These are phyloP conservation scores for Lonchura striata DNA, from an alignment of 2,113 vertebrate genomes.

Conservation along the genomic window DNA sequence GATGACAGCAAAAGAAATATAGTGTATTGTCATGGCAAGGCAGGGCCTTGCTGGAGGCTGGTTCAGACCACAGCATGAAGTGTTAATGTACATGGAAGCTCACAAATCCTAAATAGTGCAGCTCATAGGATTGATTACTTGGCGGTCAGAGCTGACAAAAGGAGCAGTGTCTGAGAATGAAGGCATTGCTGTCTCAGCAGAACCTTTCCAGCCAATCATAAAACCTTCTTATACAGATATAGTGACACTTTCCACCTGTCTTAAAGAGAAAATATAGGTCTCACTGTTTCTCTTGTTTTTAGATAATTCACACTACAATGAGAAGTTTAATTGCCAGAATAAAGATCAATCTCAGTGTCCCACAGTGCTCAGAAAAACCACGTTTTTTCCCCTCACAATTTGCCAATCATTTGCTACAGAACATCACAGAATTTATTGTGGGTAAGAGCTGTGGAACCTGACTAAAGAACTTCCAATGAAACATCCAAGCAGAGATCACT, in stretches of 20 bases:
- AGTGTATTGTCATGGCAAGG: background rate
- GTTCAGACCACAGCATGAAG: background rate
- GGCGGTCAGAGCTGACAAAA: background rate
- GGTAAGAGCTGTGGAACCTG: background rate
- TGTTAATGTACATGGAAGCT: background rate
- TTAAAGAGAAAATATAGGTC: background rate
- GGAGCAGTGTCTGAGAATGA: background rate
- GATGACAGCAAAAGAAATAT: background rate
- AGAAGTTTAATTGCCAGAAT: background rate
- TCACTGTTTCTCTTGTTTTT: background rate
- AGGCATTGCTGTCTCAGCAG: background rate
- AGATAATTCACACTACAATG: background rate
- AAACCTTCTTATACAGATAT: background rate
- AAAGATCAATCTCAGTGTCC: background rate
- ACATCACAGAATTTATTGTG: background rate
- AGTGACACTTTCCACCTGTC: background rate
- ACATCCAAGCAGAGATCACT: background rate
- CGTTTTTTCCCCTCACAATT: background rate
- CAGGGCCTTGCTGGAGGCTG: background rate
- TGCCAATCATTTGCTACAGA: background rate
- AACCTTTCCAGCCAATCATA: background rate
- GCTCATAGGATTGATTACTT: background rate
- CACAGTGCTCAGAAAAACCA: background rate
- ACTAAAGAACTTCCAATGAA: background rate
- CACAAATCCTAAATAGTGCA: background rate